A percentile compares a stretch with the other conserved stretches of the same genome.
phyloP scores from a whole-genome alignment of 2,888 invertebrate genomes.

The Cerastoderma edule region DNA sequence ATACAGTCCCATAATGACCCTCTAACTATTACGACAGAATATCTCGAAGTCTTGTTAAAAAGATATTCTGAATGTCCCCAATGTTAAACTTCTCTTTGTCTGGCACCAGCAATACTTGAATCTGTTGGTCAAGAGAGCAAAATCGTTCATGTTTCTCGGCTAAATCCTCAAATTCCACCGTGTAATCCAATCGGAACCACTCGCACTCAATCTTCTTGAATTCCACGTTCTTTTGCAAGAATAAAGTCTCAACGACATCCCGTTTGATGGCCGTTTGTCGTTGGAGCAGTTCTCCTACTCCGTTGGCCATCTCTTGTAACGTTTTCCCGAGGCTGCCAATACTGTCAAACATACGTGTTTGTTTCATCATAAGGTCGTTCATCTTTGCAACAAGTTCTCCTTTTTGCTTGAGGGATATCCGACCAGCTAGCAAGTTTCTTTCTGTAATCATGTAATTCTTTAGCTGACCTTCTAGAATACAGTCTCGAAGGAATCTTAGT shows the following conservation, averaged over 20 bases:
- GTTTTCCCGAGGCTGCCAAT: neutral
- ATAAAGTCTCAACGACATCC: neutral
- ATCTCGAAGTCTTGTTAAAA: too few species aligned
- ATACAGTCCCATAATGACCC: too few species aligned
- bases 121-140: neutral
- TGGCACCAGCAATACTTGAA: neutral
- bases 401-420: neutral
- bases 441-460: slow-evolving; percentile 28
- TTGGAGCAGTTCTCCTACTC: neutral
- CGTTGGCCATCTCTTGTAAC: neutral
- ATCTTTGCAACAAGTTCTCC: neutral
- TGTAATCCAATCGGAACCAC: neutral
- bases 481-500: neutral
- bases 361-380: neutral
- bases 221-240: slow-evolving; percentile 4
- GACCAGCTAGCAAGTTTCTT: slow-evolving; percentile 21
- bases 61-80: too few species aligned
- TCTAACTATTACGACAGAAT: too few species aligned
- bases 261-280: too few species aligned
- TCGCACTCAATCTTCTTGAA: slow-evolving; percentile 7
- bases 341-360: neutral
- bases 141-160: slow-evolving; percentile 10
- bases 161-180: neutral
- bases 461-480: slow-evolving; percentile 15
- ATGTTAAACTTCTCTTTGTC: neutral